Base-by-base conservation (phyloP, 2,113 vertebrate species). In the Saguinus imperator region DNA sequence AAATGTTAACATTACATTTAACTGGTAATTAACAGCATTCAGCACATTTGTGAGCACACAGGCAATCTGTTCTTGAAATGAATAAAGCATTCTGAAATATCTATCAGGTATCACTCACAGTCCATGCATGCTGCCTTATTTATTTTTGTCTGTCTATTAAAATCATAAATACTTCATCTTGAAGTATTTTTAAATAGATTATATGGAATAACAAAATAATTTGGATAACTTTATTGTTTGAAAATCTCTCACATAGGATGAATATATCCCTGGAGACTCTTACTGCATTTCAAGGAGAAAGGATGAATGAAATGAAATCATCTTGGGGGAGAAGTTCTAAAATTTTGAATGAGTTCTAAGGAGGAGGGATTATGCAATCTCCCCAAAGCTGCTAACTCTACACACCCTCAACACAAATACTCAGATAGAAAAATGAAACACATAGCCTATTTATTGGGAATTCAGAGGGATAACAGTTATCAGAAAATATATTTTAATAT, bases 101-200 rank as follows among this genome's bases (percentile, higher is more conserved):
- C 23, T 40, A 87, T 40, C 11, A 89, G 9, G 76, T 43, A 45
- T 40, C 29, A 43, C 17, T 87, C 37, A 72, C 2, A 90, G 23
- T 40, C 27, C 11, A 64, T 64, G 8, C 35, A 35, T 43, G 4
- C 40, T 77, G 5, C 23, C 13, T 92, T 93, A 52, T 23, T 94
- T 80, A 87, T 5, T 87, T 77, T 89, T 50, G 35, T 52, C 50
- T 79, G 32, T 77, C 40, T 76, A 40, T 79, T 52, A 64, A 94
- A 94, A 89, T 50, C 7, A 89, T 57, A 82, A 82, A 55, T 92
- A 7, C 1, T 66, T 95, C 32, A 92, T n/a, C 40, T 27, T 76
- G 29, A 94, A 70, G 1, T 73, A 80, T 97, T 89, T 90, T 83
- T 82, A 89, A 86, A 18, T 55, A 85, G 17, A 72, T 77, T 21